phyloP scores from a whole-genome alignment of 2,113 vertebrate species.

The Phaethornis superciliosus region DNA sequence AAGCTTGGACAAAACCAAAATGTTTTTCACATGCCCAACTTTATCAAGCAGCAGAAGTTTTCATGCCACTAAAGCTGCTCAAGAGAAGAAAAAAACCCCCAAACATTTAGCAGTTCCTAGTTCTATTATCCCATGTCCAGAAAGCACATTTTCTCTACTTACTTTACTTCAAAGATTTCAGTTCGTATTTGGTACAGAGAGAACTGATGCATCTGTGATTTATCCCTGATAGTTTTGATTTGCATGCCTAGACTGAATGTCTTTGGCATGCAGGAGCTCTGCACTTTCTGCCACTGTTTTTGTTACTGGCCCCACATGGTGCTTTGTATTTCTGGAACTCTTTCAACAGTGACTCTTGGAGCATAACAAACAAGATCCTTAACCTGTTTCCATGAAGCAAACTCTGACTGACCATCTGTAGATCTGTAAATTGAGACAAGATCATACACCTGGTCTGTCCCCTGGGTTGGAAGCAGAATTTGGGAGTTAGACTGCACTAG shows the following conservation, averaged over 20 bases:
- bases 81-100: neutral
- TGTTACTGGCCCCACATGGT: neutral
- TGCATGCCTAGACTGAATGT: neutral
- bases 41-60: neutral
- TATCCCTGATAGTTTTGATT: neutral
- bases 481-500: neutral
- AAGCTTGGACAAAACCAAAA: neutral
- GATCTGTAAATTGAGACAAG: neutral
- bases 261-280: neutral
- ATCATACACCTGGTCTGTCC: neutral
- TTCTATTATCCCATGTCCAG: accelerated
- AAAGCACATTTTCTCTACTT: neutral
- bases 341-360: accelerated
- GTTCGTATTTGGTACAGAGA: neutral
- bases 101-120: neutral
- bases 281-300: neutral
- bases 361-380: neutral
- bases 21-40: neutral
- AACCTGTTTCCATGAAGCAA: neutral
- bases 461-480: neutral
- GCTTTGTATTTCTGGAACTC: neutral
- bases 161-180: neutral
- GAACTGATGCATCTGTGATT: neutral
- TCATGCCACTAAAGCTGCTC: neutral
- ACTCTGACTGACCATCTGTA: neutral